phyloP scores from a whole-genome alignment of 37 sponge, comb jelly and placozoan genomes.

The Oopsacas minuta region DNA sequence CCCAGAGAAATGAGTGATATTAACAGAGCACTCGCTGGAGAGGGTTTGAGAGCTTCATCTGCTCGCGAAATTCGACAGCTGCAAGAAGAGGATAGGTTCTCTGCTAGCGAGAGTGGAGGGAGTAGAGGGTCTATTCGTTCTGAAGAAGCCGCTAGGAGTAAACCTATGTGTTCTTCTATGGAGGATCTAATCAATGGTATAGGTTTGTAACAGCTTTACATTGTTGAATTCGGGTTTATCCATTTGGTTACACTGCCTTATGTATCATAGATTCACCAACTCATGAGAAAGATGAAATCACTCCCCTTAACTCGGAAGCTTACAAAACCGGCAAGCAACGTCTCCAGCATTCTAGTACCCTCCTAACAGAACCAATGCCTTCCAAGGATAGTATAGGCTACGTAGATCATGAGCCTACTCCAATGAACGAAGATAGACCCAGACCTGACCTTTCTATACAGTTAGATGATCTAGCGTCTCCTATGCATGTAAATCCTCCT shows the following conservation, averaged over 20 bases:
- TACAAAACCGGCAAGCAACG: neutral
- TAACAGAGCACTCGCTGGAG: neutral
- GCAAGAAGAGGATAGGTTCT: neutral
- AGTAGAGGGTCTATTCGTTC: neutral
- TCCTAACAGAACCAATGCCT: neutral
- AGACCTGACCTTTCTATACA: neutral
- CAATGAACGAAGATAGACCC: neutral
- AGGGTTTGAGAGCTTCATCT: neutral
- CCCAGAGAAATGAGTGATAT: neutral
- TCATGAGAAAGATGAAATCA: neutral
- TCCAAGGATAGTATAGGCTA: neutral
- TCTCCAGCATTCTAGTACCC: neutral
- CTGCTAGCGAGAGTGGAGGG: neutral
- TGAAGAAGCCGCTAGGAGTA: neutral
- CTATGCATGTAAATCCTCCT: neutral
- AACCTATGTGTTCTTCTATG: neutral
- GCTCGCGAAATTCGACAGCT: conserved; percentile 17
- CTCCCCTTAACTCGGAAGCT: neutral
- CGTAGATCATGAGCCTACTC: neutral
- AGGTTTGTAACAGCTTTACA: neutral
- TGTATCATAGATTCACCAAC: neutral
- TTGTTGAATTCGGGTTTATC: neutral
- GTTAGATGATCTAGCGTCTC: neutral
- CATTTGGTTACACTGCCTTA: neutral
- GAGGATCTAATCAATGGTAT: neutral